Conservation (phyloP, 2,888 invertebrate genomes). For the Strigamia crassipes region DNA sequence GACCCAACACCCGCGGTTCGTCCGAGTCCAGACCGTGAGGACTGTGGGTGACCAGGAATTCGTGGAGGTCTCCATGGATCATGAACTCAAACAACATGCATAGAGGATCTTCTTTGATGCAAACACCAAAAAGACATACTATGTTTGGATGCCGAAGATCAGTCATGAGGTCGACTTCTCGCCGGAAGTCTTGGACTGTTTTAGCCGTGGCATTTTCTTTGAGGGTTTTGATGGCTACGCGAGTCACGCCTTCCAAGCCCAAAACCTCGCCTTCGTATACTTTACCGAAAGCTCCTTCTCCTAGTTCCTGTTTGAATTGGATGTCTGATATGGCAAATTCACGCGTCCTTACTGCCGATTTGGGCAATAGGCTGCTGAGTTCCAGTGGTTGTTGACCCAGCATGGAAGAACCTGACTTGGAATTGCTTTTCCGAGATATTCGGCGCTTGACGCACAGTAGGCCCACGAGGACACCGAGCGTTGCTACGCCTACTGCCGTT, state of each 20-base stretch:
- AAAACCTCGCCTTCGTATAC: slow-evolving; percentile 91
- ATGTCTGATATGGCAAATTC: slow-evolving; percentile 81
- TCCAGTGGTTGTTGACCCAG: slow-evolving; percentile 67
- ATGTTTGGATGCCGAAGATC: slow-evolving; percentile 95
- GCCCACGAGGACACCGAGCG: background rate
- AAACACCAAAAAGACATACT: slow-evolving; percentile 90
- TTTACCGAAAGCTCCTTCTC: slow-evolving; percentile 96
- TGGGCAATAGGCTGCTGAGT: slow-evolving; percentile 73
- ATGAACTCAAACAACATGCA: slow-evolving; percentile 98
- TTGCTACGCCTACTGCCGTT: background rate
- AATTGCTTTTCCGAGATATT: background rate
- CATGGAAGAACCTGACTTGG: no score
- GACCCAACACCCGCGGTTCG: slow-evolving; percentile 54
- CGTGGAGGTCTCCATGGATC: slow-evolving; percentile 94
- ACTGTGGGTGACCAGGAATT: slow-evolving; percentile 88
- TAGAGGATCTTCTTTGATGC: slow-evolving; percentile 83
- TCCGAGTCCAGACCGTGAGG: slow-evolving; percentile 70
- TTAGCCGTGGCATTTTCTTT: slow-evolving; percentile 91
- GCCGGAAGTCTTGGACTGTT: slow-evolving; percentile 86
- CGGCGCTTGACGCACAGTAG: background rate
- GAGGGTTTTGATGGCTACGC: slow-evolving; percentile 90
- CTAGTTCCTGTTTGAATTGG: slow-evolving; percentile 85
- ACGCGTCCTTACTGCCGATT: slow-evolving; percentile 68
- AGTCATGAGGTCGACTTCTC: slow-evolving; percentile 93
- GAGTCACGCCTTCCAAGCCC: slow-evolving; percentile 61